These are phyloP conservation scores for Colletes gigas DNA, from an alignment of 1,140 invertebrate genomes.

Conservation along the genomic window DNA sequence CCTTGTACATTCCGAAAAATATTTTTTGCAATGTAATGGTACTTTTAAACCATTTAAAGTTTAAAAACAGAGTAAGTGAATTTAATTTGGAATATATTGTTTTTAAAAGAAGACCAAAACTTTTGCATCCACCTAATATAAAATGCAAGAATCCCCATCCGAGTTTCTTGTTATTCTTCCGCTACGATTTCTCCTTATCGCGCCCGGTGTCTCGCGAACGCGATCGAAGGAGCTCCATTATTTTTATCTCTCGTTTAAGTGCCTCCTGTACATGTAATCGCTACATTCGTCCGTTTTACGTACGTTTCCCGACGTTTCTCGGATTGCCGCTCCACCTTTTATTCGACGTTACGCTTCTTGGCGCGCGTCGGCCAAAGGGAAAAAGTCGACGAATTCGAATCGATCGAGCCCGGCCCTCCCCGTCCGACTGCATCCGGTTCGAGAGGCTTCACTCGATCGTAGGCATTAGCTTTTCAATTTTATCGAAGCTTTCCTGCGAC, in stretches of 20 bases:
- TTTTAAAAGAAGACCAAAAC: too few species aligned
- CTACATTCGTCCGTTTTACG: slow-evolving; percentile 47
- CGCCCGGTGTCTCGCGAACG: slow-evolving; percentile 24
- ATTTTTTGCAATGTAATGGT: too few species aligned
- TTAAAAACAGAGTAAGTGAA: too few species aligned
- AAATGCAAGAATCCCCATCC: not conserved
- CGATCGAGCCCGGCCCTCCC: slow-evolving; percentile 15
- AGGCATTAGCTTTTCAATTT: slow-evolving; percentile 25
- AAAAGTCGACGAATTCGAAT: slow-evolving; percentile 44
- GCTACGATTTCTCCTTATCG: slow-evolving; percentile 44
- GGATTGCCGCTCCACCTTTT: not conserved
- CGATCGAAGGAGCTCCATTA: slow-evolving; percentile 60
- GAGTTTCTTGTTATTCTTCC: slow-evolving; percentile 24
- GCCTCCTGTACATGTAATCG: slow-evolving; percentile 52
- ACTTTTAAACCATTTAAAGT: too few species aligned
- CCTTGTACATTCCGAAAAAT: too few species aligned
- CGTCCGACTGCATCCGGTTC: not conserved
- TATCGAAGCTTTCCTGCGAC: slow-evolving; percentile 17
- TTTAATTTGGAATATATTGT: too few species aligned
- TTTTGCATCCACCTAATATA: not conserved
- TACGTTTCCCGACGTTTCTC: slow-evolving; percentile 42
- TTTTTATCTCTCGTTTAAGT: slow-evolving; percentile 68
- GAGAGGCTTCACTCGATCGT: not conserved
- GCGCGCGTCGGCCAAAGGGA: not conserved
- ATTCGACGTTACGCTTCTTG: not conserved